phyloP scores from a whole-genome alignment of 2,888 invertebrate genomes.

The Dioctria linearis region DNA sequence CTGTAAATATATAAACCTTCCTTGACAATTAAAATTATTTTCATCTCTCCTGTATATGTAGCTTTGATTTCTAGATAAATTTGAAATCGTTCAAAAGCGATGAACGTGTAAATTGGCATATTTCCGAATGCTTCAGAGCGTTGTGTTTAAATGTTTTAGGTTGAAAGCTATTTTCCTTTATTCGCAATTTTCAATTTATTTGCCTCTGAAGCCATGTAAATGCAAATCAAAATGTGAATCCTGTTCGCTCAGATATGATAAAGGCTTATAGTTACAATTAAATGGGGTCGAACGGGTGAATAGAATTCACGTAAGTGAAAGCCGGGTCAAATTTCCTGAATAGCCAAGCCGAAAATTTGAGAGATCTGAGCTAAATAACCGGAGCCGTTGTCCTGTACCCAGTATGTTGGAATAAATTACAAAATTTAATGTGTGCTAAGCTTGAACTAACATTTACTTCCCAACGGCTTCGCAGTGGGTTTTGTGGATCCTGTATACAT shows the following conservation, averaged over 20 bases:
- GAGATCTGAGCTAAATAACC: conserved; percentile 46
- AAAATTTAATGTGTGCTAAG: conserved; percentile 58
- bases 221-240: conserved; percentile 35
- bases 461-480: conserved; percentile 43
- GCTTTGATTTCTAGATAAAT: too few species aligned
- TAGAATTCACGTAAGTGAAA: background rate
- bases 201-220: conserved; percentile 13
- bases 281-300: conserved; percentile 29
- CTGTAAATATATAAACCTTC: too few species aligned
- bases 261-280: conserved; percentile 8
- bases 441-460: conserved; percentile 56
- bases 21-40: too few species aligned
- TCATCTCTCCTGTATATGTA: too few species aligned
- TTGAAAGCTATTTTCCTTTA: background rate
- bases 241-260: conserved; percentile 10
- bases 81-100: too few species aligned
- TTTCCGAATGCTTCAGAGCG: background rate
- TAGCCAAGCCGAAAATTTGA: conserved; percentile 31
- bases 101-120: background rate
- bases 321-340: conserved; percentile 40
- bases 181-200: background rate
- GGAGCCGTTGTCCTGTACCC: conserved; percentile 43
- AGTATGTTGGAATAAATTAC: conserved; percentile 56
- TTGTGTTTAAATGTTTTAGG: background rate
- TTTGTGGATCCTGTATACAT: conserved; percentile 51